These are phyloP conservation scores for Uloborus plumipes DNA, from an alignment of 2,888 invertebrate genomes.

Conservation along the genomic window DNA sequence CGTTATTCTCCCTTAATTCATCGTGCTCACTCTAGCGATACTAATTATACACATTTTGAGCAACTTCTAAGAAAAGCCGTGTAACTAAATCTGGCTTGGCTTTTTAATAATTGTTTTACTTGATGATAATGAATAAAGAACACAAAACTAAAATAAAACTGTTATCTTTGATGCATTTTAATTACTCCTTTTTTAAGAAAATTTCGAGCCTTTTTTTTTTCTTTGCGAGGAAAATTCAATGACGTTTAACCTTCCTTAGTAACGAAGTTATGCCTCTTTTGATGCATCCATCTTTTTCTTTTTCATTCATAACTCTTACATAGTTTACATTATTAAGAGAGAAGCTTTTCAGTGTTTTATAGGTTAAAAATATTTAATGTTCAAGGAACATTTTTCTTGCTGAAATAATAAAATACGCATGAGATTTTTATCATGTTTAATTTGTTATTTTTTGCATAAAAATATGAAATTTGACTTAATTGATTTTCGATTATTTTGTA, in stretches of 20 bases:
- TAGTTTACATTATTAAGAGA: too few species aligned
- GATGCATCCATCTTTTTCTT: too few species aligned
- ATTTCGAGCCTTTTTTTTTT: conserved; percentile 11
- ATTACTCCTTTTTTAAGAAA: conserved; percentile 29
- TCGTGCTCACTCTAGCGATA: neutral
- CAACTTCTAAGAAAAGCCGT: conserved; percentile 17
- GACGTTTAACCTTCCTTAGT: conserved; percentile 27
- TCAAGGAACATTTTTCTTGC: too few species aligned
- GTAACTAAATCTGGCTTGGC: conserved; percentile 2
- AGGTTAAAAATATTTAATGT: too few species aligned
- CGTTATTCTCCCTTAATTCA: neutral
- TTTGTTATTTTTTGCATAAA: too few species aligned
- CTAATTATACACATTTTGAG: conserved; percentile 31
- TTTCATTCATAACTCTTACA: too few species aligned
- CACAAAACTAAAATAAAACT: neutral
- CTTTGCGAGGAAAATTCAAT: conserved; percentile 32
- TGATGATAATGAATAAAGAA: conserved; percentile 20
- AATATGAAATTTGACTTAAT: too few species aligned
- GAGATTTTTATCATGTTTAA: too few species aligned
- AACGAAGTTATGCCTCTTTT: neutral
- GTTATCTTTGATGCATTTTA: conserved; percentile 31
- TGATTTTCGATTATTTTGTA: too few species aligned
- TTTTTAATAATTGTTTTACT: conserved; percentile 32
- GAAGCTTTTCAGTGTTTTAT: too few species aligned
- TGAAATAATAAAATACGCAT: too few species aligned